Base-by-base conservation (phyloP, 23 tunicate species). In the Halocynthia aurantium region DNA sequence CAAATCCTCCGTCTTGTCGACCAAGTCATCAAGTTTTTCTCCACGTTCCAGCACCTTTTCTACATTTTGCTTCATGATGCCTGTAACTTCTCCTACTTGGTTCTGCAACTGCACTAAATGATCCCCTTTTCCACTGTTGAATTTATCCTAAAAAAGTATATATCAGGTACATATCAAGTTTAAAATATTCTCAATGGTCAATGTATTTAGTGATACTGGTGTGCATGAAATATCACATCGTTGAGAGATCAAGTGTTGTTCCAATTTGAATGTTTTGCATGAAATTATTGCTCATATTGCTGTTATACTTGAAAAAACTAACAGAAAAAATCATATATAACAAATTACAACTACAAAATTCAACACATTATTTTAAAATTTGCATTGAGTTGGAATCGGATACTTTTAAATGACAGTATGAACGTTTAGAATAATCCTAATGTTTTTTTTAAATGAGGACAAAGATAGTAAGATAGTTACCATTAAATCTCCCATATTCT, bases 61-160 rank as follows among this genome's bases (percentile, higher is more conserved):
- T 53, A 90, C 84, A 52, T 90, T 90, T 12, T 84, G 77, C 82
- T 69, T 75, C 96, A 90, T 90, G 52, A 90, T 82, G 8, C 88
- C 88, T 0, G 96, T 90, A 5, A 90, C 96, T 56, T 90, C 96
- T 15, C 88, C 86, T 18, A 90, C 96, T 77, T 91, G 97, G 40
- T 91, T 81, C 73, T 91, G 91, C 80, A 91, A 85, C 9, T 69
- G 51, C 6, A 86, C 53, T 8, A 91, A 72, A 8, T 91, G 80
- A 72, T 91, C 97, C 15, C 91, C 97, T 73, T 85, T 85, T 12
- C 97, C 97, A 40, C 77, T 78, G 82, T 91, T 91, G 76, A 69
- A 85, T 21, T 91, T 89, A 15, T 83, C 87, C 97, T 91, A 86
- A 13, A 75, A 53, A 72, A 19, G 10, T 78, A 11, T 49, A 40